A percentile compares a stretch with the other conserved stretches of the same genome.
Evolutionary conservation across 2,113 vertebrate genomes (phyloP).

Genomic region (Reinhardtius hippoglossoides): DNA sequence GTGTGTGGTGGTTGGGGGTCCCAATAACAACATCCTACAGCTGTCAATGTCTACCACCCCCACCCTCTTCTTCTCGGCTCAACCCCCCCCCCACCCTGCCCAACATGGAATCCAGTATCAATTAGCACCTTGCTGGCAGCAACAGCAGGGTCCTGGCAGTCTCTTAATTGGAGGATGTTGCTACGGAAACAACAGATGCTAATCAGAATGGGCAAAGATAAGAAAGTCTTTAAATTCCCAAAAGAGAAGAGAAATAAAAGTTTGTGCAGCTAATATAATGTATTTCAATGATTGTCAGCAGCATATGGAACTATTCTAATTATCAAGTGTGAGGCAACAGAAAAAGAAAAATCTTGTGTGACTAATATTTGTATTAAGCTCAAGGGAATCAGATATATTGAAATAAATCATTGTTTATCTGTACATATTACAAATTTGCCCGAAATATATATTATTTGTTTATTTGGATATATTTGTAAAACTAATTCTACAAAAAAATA

Average conservation of each 20-base stretch:
- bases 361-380: constrained; percentile 2
- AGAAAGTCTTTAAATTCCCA: constrained; percentile 9
- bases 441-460: background rate
- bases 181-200: constrained; percentile 71
- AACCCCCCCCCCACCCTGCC: constrained; percentile 22
- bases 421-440: no score
- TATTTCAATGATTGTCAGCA: constrained; percentile 36
- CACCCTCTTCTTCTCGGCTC: constrained; percentile 21
- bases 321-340: constrained; percentile 10
- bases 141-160: constrained; percentile 37
- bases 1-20: no score
- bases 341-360: no score
- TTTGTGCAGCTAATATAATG: background rate
- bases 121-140: constrained; percentile 73
- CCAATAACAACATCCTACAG: no score
- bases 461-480: background rate
- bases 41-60: constrained; percentile 7
- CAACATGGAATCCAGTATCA: constrained; percentile 59
- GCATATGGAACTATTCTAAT: constrained; percentile 31
- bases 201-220: constrained; percentile 35
- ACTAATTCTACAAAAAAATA: background rate
- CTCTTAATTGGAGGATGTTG: constrained; percentile 69
- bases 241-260: constrained; percentile 13
- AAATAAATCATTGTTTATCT: no score
- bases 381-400: constrained; percentile 4